Conservation (phyloP, 2,113 vertebrate genomes). For the Cebidichthys violaceus region DNA sequence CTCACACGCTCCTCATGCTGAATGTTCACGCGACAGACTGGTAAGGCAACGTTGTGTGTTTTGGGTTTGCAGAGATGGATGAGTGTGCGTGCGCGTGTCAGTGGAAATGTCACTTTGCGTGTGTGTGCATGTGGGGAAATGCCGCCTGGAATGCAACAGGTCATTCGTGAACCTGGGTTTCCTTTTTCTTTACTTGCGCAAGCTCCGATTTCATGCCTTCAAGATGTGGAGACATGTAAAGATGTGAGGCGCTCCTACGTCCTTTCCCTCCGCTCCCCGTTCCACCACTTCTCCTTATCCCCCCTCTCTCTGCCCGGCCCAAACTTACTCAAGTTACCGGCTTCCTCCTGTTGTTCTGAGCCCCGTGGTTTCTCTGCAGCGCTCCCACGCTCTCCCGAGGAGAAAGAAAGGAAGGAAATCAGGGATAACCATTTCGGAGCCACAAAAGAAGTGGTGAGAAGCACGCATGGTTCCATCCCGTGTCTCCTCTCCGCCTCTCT, state of each 20-base stretch:
- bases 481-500: slow-evolving; percentile 15
- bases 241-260: slow-evolving; percentile 20
- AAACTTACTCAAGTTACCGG: slow-evolving; percentile 80
- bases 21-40: slow-evolving; percentile 72
- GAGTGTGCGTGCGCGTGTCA: slow-evolving; percentile 19
- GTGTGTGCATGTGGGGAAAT: slow-evolving; percentile 5
- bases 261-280: slow-evolving; percentile 4
- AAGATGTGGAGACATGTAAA: slow-evolving; percentile 19
- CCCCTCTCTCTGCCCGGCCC: slow-evolving; percentile 44
- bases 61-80: neutral
- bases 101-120: slow-evolving; percentile 4
- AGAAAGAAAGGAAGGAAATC: slow-evolving; percentile 81
- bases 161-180: slow-evolving; percentile 18
- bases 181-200: neutral
- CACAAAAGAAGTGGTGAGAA: slow-evolving; percentile 61
- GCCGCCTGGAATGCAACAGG: slow-evolving; percentile 41
- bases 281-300: slow-evolving; percentile 32
- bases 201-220: slow-evolving; percentile 18
- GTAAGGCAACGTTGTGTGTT: slow-evolving; percentile 68
- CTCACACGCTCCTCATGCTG: slow-evolving; percentile 60
- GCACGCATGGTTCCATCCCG: slow-evolving; percentile 15
- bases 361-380: slow-evolving; percentile 76
- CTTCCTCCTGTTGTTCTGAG: slow-evolving; percentile 85
- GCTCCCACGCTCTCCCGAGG: slow-evolving; percentile 78
- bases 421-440: slow-evolving; percentile 71